Conservation (phyloP, 2,113 vertebrate species). For the Bufo gargarizans region DNA sequence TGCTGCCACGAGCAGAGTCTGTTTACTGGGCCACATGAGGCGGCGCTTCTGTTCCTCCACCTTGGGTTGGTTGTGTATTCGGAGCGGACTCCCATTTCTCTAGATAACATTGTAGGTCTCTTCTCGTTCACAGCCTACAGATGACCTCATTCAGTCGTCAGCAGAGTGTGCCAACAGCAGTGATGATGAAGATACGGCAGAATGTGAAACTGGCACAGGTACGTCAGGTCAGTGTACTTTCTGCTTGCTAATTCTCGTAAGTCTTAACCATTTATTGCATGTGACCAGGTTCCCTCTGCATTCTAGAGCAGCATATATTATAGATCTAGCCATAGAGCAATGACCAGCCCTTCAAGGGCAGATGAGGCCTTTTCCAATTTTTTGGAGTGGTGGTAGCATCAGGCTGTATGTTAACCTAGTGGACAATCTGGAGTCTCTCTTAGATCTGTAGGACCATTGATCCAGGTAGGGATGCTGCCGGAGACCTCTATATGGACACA, state of each 20-base stretch:
- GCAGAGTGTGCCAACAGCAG: constrained; percentile 90
- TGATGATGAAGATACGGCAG: constrained; percentile 96
- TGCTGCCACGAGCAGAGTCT: too few species aligned
- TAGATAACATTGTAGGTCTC: neutral
- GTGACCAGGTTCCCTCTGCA: constrained; percentile 28
- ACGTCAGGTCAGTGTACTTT: constrained; percentile 93
- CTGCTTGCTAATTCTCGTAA: constrained; percentile 84
- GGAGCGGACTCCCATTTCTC: too few species aligned
- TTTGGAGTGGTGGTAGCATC: constrained; percentile 85
- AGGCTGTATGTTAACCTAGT: neutral
- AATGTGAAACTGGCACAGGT: constrained; percentile 98
- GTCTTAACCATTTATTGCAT: constrained; percentile 43
- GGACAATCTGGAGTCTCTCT: neutral
- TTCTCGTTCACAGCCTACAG: constrained; percentile 80
- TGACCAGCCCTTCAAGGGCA: neutral
- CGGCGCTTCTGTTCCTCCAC: too few species aligned
- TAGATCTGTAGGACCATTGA: neutral
- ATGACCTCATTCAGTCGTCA: constrained; percentile 91
- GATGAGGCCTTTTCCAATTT: constrained; percentile 66
- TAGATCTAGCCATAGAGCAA: neutral
- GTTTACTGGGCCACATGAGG: too few species aligned
- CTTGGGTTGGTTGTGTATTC: too few species aligned
- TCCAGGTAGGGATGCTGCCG: neutral
- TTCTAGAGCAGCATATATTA: constrained; percentile 55
- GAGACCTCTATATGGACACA: constrained; percentile 60